Base-by-base conservation (phyloP, 2,888 invertebrate genomes). In the Elmis aenea region DNA sequence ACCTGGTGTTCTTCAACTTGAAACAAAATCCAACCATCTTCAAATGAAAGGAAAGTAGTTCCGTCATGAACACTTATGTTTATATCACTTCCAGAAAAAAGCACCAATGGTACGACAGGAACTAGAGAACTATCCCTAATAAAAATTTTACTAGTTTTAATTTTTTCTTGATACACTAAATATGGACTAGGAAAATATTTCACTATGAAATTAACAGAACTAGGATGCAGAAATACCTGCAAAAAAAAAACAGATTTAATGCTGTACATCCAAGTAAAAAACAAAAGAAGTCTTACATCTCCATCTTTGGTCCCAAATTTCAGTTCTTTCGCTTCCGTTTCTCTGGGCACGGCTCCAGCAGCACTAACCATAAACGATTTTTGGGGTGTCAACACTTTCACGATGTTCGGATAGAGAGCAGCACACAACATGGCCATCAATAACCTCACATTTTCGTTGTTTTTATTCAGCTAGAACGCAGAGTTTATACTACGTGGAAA, bases 391-490 rank as follows among this genome's bases (percentile, higher is more conserved):
- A 86, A 68, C 4, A 86, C 83, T 70, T 88, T 85, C 0, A 90
- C 86, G 16, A 97, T 78, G 60, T 93, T 92, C 0, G 96, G 96
- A 67, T 95, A 96, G 11, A 92, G 71, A 1, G 95, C 93, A 2
- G 92, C 93, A 61, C 90, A 89, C 24, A 97, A 71, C 13, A 94
- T 81, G 0, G 93, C 92, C 30, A 84, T 76, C 11, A 89, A 61
- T n/a, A 89, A 64, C 37, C 78, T 76, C 40, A 79, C 76, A 53
- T 87, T 88, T 3, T 82, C 82, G 2, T 83, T 83, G 51, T 89
- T 85, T 5, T 68, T 68, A 57, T 88, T 88, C 16, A 86, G 70
- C 72, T 84, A 68, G 39, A 74, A 72, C 37, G 50, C 41, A 38
- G 10, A n/a, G n/a, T n/a, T n/a, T 3, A 10, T n/a, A 26, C n/a